Base-by-base conservation (phyloP, 2,888 invertebrate species). In the Dynastes maya region DNA sequence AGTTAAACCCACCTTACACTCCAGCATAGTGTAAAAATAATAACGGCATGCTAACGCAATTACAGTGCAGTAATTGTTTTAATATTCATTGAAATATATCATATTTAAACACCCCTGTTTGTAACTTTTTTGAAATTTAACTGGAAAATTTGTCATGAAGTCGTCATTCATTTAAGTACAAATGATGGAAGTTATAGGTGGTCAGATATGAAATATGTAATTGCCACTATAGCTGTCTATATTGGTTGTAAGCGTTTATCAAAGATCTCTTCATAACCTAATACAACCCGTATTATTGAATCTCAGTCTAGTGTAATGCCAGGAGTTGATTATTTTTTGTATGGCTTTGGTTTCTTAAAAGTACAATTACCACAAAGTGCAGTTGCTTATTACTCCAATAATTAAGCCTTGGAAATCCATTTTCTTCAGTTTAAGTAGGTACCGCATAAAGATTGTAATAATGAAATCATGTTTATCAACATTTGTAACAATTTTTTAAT, bases 371-470 rank as follows among this genome's bases (percentile, higher is more conserved):
- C 5, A 51, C 49, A 8, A 61, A 29, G 53, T 27, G 27, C 13
- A n/a, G 16, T 68, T 4, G 29, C 68, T 5, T 16, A 13, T 53
- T 71, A 55, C 6, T 29, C 13, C 5, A 55, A 53, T 9, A 55
- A 37, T n/a, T 53, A 16, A 67, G 13, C 6, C 13, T 64, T 68
- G 27, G 16, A 51, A 13, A 16, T 29, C n/a, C 27, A 51, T 68
- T 49, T 49, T 45, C 49, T n/a, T 68, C 13, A 68, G 6, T 51
- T 22, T 68, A 55, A 37, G 16, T 68, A 55, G n/a, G 32, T 53
- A 55, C 53, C 29, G 29, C 55, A 22, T 58, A 58, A 71, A 71
- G 2, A 71, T 71, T 55, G 71, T 71, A 58, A 71, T 71, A 71
- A 55, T 55, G 29, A 40, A 71, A 16, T 55, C n/a, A 71, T 58